Conservation (phyloP, 2,113 vertebrate genomes). For the Euleptes europaea region DNA sequence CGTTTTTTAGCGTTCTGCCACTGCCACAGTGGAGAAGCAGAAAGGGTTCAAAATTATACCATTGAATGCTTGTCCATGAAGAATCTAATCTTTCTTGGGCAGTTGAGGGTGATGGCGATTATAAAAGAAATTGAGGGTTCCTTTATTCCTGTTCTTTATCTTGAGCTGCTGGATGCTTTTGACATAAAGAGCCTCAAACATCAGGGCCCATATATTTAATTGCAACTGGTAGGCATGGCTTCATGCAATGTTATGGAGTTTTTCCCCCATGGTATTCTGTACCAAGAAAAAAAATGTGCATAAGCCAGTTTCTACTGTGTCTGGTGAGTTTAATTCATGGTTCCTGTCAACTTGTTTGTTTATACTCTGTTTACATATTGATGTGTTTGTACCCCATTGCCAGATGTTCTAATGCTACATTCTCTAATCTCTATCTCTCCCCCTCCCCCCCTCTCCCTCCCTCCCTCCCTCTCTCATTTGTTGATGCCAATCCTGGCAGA, state of each 20-base stretch:
- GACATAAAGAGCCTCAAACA: not conserved
- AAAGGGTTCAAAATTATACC: not conserved
- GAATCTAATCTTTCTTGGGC: not conserved
- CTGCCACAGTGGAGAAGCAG: too few relatives aligned
- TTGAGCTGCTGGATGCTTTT: not conserved
- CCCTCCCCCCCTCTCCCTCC: too few relatives aligned
- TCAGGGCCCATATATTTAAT: not conserved
- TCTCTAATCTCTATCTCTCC: not conserved
- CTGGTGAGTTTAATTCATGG: accelerated
- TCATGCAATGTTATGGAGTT: not conserved
- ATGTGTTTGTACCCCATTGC: not conserved
- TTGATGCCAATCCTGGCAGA: not conserved
- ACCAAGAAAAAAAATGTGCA: not conserved
- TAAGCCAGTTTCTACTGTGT: not conserved
- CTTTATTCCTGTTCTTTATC: not conserved
- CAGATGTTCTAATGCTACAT: not conserved
- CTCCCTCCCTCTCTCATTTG: not conserved
- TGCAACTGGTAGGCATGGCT: not conserved
- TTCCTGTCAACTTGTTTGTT: not conserved
- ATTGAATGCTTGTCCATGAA: accelerated
- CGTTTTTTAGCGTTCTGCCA: accelerated
- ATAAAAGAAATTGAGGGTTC: not conserved
- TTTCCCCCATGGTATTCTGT: not conserved
- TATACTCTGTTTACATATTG: not conserved
- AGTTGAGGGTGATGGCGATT: too few relatives aligned